Evolutionary conservation across 2,113 vertebrate genomes (phyloP).

Genomic region (Thalassarche chlororhynchos): DNA sequence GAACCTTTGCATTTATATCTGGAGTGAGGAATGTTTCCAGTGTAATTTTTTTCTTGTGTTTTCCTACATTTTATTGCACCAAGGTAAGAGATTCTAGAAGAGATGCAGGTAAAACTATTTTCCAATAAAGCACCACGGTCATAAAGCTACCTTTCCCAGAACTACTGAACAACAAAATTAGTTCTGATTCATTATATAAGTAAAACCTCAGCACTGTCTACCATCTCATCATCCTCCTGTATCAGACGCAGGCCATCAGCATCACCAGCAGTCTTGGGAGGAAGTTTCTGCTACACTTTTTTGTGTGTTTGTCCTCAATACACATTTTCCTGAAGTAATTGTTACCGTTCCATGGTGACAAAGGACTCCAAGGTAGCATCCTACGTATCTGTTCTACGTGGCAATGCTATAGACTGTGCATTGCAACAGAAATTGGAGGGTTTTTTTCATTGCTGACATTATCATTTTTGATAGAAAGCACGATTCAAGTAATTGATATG

Average conservation of each 20-base stretch:
- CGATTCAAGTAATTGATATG: fast-evolving
- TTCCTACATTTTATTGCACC: not conserved
- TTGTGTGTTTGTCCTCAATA: not conserved
- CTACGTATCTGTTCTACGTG: not conserved
- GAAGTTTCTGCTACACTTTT: not conserved
- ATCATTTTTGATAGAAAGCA: not conserved
- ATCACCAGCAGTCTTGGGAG: not conserved
- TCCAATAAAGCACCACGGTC: not conserved
- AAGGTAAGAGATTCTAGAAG: not conserved
- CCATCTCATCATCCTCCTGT: not conserved
- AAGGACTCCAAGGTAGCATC: not conserved
- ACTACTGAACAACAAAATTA: not conserved
- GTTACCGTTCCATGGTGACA: not conserved
- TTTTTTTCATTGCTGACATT: not conserved
- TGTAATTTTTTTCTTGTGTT: not conserved
- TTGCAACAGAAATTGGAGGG: not conserved
- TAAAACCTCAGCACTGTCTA: not conserved
- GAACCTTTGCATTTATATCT: not conserved
- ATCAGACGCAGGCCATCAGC: not conserved
- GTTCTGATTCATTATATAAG: not conserved
- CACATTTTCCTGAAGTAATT: not conserved
- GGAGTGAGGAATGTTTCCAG: not conserved
- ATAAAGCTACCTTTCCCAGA: not conserved
- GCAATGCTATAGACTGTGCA: fast-evolving
- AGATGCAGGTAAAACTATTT: not conserved